Conservation (phyloP, 2,797 vertebrate species). For the Pseudochirops corinnae region DNA sequence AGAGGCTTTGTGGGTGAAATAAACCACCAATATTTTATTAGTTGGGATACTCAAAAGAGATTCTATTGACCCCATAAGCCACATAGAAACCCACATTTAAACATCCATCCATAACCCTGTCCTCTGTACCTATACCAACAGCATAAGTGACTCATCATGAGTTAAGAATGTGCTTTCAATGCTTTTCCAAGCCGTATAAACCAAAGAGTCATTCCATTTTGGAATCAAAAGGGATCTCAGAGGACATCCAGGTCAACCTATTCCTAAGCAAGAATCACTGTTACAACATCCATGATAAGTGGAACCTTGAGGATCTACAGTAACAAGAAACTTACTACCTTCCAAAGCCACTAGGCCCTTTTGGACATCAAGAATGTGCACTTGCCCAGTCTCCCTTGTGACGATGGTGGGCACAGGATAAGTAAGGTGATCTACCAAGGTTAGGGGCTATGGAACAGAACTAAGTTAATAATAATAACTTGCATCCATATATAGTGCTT, state of each 20-base stretch:
- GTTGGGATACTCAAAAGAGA: neutral
- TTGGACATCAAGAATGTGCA: neutral
- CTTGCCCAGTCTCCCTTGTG: neutral
- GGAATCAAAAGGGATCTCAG: neutral
- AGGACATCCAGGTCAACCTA: neutral
- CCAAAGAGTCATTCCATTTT: neutral
- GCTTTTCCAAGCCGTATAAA: neutral
- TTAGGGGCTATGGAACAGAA: neutral
- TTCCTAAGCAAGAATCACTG: neutral
- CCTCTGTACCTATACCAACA: neutral
- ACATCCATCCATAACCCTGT: neutral
- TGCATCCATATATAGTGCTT: neutral
- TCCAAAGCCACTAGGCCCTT: neutral
- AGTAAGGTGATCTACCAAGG: neutral
- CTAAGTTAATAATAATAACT: neutral
- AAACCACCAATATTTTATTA: conserved; percentile 14
- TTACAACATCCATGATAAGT: neutral
- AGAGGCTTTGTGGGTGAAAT: conserved; percentile 57
- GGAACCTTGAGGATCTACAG: neutral
- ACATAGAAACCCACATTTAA: neutral
- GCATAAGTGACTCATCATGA: neutral
- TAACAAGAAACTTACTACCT: neutral
- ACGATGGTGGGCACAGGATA: neutral
- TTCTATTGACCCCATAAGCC: neutral
- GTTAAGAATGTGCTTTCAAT: neutral